A percentile compares a stretch with the other conserved stretches of the same genome.
Evolutionary conservation across 2,888 invertebrate genomes (phyloP).

Genomic region (Catonia carolina): DNA sequence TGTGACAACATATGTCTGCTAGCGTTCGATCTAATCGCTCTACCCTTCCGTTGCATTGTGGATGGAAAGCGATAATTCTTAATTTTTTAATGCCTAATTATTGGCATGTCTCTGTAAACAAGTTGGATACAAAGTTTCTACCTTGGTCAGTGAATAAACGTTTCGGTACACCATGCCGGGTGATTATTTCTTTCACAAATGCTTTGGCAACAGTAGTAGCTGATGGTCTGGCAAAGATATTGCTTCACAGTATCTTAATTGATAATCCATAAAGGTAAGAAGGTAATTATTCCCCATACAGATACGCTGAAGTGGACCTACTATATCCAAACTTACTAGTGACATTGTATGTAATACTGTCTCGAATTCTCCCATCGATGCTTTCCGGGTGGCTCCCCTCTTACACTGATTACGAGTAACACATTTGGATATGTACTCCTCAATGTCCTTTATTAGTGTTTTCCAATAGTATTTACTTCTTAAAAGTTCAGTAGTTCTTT

Average conservation of each 20-base stretch:
- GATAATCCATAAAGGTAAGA: constrained; percentile 36
- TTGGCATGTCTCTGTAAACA: constrained; percentile 35
- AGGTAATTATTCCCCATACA: constrained; percentile 38
- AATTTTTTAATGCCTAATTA: constrained; percentile 13
- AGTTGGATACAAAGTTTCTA: constrained; percentile 38
- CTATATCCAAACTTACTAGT: constrained; percentile 37
- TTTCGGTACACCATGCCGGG: constrained; percentile 39
- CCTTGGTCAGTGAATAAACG: constrained; percentile 41
- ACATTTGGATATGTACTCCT: constrained; percentile 36
- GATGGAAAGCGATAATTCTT: constrained; percentile 35
- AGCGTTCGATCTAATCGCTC: constrained; percentile 38
- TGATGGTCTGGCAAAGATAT: constrained; percentile 38
- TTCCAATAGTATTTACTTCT: constrained; percentile 36
- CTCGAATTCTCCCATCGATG: constrained; percentile 38
- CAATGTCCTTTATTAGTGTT: constrained; percentile 38
- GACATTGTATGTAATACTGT: constrained; percentile 35
- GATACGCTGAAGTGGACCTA: constrained; percentile 37
- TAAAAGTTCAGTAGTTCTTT: constrained; percentile 34
- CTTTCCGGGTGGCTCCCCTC: constrained; percentile 28
- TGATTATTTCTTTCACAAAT: constrained; percentile 37
- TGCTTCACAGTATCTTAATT: constrained; percentile 35
- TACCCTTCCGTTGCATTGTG: constrained; percentile 37
- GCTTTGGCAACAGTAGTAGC: constrained; percentile 37
- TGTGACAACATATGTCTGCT: constrained; percentile 37
- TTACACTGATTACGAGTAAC: constrained; percentile 38